phyloP scores from a whole-genome alignment of 2,888 invertebrate species.

The Empis stercorea region DNA sequence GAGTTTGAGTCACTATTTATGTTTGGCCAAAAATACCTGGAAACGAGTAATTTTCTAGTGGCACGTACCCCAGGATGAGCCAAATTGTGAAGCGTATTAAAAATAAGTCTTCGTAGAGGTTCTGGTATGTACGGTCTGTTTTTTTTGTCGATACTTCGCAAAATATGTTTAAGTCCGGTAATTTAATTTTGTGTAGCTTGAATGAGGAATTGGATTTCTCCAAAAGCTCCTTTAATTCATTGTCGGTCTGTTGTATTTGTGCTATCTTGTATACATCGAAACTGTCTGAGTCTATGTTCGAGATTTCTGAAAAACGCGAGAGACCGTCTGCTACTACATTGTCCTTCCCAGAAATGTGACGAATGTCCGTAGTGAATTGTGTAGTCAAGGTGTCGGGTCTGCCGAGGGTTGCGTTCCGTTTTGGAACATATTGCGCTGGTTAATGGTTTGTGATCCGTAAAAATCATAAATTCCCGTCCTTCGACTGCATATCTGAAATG shows the following conservation, averaged over 20 bases:
- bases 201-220: constrained; percentile 1
- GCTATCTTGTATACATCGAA: background rate
- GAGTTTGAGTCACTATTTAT: constrained; percentile 18
- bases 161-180: background rate
- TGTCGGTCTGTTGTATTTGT: background rate
- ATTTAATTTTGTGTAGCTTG: background rate
- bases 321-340: constrained; percentile 8
- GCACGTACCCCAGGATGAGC: constrained; percentile 14
- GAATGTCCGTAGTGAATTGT: constrained; percentile 7
- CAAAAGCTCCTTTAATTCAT: constrained; percentile 1
- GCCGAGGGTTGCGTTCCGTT: constrained; percentile 6
- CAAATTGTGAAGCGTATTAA: background rate
- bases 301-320: constrained; percentile 2
- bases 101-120: constrained; percentile 5
- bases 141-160: background rate
- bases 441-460: background rate
- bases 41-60: constrained; percentile 14
- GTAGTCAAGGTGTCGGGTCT: constrained; percentile 8
- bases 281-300: background rate
- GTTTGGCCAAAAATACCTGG: constrained; percentile 19
- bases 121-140: constrained; percentile 16
- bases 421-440: constrained; percentile 3
- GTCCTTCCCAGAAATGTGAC: constrained; percentile 3
- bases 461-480: background rate
- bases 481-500: background rate